phyloP scores from a whole-genome alignment of 2,113 vertebrate genomes.

The Rostratula benghalensis region DNA sequence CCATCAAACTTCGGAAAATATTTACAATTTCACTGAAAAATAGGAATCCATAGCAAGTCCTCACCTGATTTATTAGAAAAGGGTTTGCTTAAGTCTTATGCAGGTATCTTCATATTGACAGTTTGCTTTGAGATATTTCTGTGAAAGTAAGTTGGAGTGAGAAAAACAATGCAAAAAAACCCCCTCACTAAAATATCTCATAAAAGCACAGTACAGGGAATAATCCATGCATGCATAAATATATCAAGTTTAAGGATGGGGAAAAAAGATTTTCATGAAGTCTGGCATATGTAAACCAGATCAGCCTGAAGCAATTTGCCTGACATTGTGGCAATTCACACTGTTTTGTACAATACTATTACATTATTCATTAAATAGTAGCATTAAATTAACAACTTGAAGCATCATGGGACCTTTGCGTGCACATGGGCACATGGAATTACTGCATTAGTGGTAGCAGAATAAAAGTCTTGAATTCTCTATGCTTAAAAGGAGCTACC shows the following conservation, averaged over 20 bases:
- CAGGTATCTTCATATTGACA: not conserved
- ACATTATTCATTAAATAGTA: conserved; percentile 38
- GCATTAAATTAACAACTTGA: conserved; percentile 20
- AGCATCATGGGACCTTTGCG: not conserved
- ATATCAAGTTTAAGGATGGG: not conserved
- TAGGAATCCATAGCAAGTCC: not conserved
- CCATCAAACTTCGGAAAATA: not conserved
- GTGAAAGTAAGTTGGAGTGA: not conserved
- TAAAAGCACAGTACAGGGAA: not conserved
- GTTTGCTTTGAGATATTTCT: conserved; percentile 3
- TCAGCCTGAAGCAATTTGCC: not conserved
- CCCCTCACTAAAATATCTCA: not conserved
- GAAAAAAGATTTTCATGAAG: not conserved
- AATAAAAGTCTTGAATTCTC: not conserved
- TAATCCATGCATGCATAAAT: not conserved
- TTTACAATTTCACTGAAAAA: not conserved
- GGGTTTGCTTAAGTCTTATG: not conserved
- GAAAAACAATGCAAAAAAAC: not conserved
- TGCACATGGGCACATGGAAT: not conserved
- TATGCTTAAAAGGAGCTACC: not conserved
- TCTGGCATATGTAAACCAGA: not conserved
- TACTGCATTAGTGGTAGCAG: not conserved
- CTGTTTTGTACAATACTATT: not conserved
- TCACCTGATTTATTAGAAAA: not conserved
- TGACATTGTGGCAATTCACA: not conserved